A percentile compares a stretch with the other conserved stretches of the same genome.
phyloP scores from a whole-genome alignment of 2,113 vertebrate species.

The Nerophis lumbriciformis region DNA sequence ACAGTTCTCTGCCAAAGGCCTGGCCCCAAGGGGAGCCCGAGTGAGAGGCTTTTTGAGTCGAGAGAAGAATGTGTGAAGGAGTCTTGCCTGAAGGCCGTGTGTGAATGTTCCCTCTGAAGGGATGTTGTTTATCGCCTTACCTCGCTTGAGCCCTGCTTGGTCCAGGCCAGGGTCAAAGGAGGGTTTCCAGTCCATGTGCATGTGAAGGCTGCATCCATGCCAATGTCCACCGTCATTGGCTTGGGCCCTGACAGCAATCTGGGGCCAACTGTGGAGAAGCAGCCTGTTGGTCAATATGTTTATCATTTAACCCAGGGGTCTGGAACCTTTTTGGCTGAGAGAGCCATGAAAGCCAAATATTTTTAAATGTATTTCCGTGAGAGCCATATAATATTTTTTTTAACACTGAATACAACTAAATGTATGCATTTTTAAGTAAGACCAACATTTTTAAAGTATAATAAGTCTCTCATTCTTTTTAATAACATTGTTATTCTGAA shows the following conservation, averaged over 20 bases:
- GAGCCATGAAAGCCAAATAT: no score
- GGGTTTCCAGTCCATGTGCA: constrained; percentile 88
- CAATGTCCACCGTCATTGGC: constrained; percentile 75
- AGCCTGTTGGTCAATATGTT: constrained; percentile 23
- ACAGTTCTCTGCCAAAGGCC: constrained; percentile 58
- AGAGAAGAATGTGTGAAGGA: constrained; percentile 41
- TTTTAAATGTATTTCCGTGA: no score
- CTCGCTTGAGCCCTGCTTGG: constrained; percentile 78
- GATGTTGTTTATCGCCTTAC: constrained; percentile 62
- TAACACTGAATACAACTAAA: no score
- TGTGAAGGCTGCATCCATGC: constrained; percentile 82
- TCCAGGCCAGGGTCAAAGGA: constrained; percentile 83
- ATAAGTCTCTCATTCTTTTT: no score
- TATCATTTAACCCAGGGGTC: constrained; percentile 7
- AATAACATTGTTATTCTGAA: no score
- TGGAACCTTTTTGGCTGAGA: no score
- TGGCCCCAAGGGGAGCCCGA: constrained; percentile 40
- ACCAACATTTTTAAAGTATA: no score
- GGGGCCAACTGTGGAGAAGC: constrained; percentile 76
- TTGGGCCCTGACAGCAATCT: constrained; percentile 78
- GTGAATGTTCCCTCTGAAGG: constrained; percentile 42
- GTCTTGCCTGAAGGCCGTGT: constrained; percentile 57
- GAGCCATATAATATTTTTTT: no score
- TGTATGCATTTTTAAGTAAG: no score
- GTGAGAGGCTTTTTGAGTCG: constrained; percentile 47